phyloP scores from a whole-genome alignment of 2,888 invertebrate genomes.

The Cyaniris semiargus region DNA sequence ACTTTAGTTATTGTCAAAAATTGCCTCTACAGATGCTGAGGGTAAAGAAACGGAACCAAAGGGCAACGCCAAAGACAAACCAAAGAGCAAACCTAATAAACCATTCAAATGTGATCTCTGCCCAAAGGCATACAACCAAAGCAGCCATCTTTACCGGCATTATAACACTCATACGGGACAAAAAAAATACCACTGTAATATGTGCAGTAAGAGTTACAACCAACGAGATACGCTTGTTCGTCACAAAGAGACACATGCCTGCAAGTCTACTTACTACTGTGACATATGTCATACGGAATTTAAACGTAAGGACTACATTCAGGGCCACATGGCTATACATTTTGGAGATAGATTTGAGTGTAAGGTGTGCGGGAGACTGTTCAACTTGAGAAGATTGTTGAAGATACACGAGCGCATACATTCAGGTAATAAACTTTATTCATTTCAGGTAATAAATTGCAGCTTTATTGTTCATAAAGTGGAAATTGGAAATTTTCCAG shows the following conservation, averaged over 20 bases:
- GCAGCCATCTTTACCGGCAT: not conserved
- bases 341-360: not conserved
- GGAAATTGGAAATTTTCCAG: too few relatives aligned
- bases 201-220: not conserved
- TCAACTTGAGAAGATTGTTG: not conserved
- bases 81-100: constrained; percentile 2
- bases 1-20: too few relatives aligned
- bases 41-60: not conserved
- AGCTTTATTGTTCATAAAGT: too few relatives aligned
- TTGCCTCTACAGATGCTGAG: too few relatives aligned
- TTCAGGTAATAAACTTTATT: constrained; percentile 2
- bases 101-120: not conserved
- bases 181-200: not conserved
- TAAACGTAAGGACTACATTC: not conserved
- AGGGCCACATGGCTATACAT: not conserved
- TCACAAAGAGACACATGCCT: not conserved
- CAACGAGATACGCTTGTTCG: not conserved
- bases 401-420: constrained; percentile 10
- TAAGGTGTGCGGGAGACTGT: not conserved
- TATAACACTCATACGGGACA: not conserved
- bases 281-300: not conserved
- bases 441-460: not conserved
- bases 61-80: not conserved
- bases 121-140: not conserved
- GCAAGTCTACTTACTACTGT: not conserved